A percentile compares a stretch with the other conserved stretches of the same genome.
These are phyloP conservation scores for Cryptus armator DNA, from an alignment of 2,888 invertebrate species.

Conservation along the genomic window DNA sequence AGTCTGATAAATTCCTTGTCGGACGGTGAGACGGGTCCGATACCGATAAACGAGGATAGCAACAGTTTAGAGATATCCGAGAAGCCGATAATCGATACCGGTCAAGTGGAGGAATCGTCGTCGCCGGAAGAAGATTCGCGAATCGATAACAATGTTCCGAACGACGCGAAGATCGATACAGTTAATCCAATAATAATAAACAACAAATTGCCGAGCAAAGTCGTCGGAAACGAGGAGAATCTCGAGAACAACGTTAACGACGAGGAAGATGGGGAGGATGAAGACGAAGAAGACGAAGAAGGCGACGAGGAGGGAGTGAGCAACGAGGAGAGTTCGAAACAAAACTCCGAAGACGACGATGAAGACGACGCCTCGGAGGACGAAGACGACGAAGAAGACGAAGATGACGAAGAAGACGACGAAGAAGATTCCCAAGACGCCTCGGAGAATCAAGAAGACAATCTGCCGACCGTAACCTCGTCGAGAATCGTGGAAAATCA, in stretches of 20 bases:
- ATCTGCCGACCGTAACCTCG: slow-evolving; percentile 29
- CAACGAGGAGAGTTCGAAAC: slow-evolving; percentile 68
- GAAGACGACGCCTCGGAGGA: slow-evolving; percentile 66
- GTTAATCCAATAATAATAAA: slow-evolving; percentile 74
- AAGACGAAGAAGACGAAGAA: slow-evolving; percentile 69
- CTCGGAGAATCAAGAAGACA: slow-evolving; percentile 61
- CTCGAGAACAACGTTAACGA: slow-evolving; percentile 72
- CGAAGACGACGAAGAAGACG: slow-evolving; percentile 57
- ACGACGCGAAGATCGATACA: slow-evolving; percentile 76
- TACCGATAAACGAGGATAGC: slow-evolving; percentile 88
- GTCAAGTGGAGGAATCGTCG: slow-evolving; percentile 83
- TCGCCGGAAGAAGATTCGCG: slow-evolving; percentile 73
- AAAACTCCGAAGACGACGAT: slow-evolving; percentile 70
- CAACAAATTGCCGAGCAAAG: slow-evolving; percentile 75
- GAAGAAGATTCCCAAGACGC: slow-evolving; percentile 75
- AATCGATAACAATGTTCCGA: slow-evolving; percentile 72
- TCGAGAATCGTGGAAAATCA: slow-evolving; percentile 49
- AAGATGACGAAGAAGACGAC: slow-evolving; percentile 51
- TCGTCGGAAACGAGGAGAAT: slow-evolving; percentile 71
- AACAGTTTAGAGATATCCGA: slow-evolving; percentile 87
- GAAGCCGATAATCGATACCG: slow-evolving; percentile 87
- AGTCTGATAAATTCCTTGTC: slow-evolving; percentile 91
- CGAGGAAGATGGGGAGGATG: slow-evolving; percentile 70
- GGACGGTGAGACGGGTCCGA: slow-evolving; percentile 89
- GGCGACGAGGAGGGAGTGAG: slow-evolving; percentile 70